Conservation (phyloP, 1,140 invertebrate genomes). For the Centruroides sculpturatus region DNA sequence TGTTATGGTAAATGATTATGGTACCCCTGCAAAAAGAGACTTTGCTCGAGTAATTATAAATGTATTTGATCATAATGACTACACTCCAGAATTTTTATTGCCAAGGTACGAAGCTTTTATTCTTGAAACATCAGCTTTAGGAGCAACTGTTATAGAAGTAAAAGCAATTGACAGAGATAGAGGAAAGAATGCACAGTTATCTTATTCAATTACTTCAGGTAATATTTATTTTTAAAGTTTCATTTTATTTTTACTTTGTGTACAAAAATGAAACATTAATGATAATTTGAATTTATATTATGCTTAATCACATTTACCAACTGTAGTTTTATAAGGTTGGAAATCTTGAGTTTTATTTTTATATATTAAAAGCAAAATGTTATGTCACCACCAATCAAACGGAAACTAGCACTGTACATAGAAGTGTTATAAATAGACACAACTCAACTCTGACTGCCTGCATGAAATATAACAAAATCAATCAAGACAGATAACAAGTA, state of each 20-base stretch:
- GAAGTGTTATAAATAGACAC: too few relatives aligned
- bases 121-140: slow-evolving; percentile 54
- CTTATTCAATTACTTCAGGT: slow-evolving; percentile 66
- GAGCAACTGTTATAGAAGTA: slow-evolving; percentile 53
- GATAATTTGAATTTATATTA: too few relatives aligned
- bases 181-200: slow-evolving; percentile 61
- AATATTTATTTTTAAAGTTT: slow-evolving; percentile 21
- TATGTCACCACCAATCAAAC: too few relatives aligned
- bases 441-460: too few relatives aligned
- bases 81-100: slow-evolving; percentile 62
- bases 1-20: slow-evolving; percentile 40
- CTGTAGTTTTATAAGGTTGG: too few relatives aligned
- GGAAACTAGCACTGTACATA: too few relatives aligned
- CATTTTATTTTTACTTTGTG: not conserved
- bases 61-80: slow-evolving; percentile 79
- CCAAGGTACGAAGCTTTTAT: slow-evolving; percentile 57
- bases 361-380: too few relatives aligned
- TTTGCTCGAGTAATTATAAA: slow-evolving; percentile 42
- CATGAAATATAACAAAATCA: too few relatives aligned
- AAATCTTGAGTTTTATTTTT: too few relatives aligned
- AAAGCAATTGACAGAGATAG: slow-evolving; percentile 62
- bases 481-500: too few relatives aligned
- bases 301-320: too few relatives aligned
- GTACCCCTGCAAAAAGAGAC: slow-evolving; percentile 10
- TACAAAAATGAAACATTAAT: too few relatives aligned